Evolutionary conservation across 2,888 invertebrate species (phyloP).

Genomic region (Pollenia angustigena): DNA sequence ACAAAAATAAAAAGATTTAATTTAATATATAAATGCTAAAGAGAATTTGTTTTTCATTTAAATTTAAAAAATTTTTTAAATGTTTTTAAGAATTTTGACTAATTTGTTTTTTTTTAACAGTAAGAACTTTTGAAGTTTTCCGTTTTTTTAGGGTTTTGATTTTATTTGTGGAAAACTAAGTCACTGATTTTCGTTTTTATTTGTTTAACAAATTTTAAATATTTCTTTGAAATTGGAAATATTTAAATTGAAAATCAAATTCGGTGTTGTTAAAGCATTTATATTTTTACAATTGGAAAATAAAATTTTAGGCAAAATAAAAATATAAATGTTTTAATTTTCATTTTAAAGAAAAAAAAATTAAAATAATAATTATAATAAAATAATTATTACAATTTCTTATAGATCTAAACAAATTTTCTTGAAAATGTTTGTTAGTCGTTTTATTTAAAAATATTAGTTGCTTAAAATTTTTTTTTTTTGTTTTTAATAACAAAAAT

Average conservation of each 20-base stretch:
- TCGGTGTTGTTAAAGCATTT: slow-evolving; percentile 68
- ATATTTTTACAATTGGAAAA: slow-evolving; percentile 70
- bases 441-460: slow-evolving; percentile 51
- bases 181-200: slow-evolving; percentile 63
- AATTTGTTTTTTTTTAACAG: slow-evolving; percentile 30
- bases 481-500: slow-evolving; percentile 7
- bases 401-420: slow-evolving; percentile 49
- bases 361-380: slow-evolving; percentile 74
- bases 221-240: slow-evolving; percentile 26
- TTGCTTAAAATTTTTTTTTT: slow-evolving; percentile 22
- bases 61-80: neutral
- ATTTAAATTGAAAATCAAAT: slow-evolving; percentile 70
- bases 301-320: slow-evolving; percentile 49
- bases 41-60: slow-evolving; percentile 33
- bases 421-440: slow-evolving; percentile 64
- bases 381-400: slow-evolving; percentile 75
- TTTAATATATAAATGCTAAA: slow-evolving; percentile 61
- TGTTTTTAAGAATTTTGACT: neutral
- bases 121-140: slow-evolving; percentile 43
- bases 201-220: slow-evolving; percentile 53
- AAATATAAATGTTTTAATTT: slow-evolving; percentile 72
- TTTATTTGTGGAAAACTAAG: slow-evolving; percentile 63
- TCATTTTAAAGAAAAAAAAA: slow-evolving; percentile 65
- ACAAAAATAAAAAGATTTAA: slow-evolving; percentile 22
- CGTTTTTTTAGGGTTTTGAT: neutral